phyloP scores from a whole-genome alignment of 1,140 invertebrate species.

The Musca domestica region DNA sequence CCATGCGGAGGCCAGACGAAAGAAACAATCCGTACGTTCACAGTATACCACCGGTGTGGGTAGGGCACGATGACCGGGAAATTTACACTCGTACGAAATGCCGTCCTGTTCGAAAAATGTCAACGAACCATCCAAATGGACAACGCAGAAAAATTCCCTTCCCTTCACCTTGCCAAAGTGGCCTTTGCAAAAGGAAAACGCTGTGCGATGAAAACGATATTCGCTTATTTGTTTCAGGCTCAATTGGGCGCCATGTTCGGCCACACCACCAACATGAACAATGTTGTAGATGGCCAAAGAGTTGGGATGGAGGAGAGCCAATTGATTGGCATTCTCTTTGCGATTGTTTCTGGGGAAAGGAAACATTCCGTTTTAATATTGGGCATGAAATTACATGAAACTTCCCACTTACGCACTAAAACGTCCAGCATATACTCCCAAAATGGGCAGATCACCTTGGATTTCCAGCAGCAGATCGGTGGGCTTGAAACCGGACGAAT shows the following conservation, averaged over 20 bases:
- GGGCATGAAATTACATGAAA: not conserved
- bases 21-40: conserved; percentile 68
- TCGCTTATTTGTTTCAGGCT: conserved; percentile 59
- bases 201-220: conserved; percentile 59
- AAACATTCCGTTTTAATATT: not conserved
- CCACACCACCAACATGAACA: conserved; percentile 37
- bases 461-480: conserved; percentile 71
- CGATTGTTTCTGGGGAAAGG: conserved; percentile 34
- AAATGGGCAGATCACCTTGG: conserved; percentile 64
- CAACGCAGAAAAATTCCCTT: conserved; percentile 74
- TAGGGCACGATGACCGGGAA: conserved; percentile 63
- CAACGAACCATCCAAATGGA: conserved; percentile 73
- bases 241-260: conserved; percentile 46
- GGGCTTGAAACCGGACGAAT: conserved; percentile 57
- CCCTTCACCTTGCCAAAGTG: conserved; percentile 71
- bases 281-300: conserved; percentile 48
- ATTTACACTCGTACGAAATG: conserved; percentile 47
- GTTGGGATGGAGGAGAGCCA: conserved; percentile 45
- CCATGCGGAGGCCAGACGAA: conserved; percentile 67
- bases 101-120: conserved; percentile 72
- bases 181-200: conserved; percentile 66
- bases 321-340: conserved; percentile 44
- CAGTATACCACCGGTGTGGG: conserved; percentile 72
- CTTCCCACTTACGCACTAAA: conserved; percentile 63
- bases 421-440: conserved; percentile 68